A percentile compares a stretch with the other conserved stretches of the same genome.
Conservation (phyloP, 2,888 invertebrate genomes). For the Cylindroiulus punctatus region DNA sequence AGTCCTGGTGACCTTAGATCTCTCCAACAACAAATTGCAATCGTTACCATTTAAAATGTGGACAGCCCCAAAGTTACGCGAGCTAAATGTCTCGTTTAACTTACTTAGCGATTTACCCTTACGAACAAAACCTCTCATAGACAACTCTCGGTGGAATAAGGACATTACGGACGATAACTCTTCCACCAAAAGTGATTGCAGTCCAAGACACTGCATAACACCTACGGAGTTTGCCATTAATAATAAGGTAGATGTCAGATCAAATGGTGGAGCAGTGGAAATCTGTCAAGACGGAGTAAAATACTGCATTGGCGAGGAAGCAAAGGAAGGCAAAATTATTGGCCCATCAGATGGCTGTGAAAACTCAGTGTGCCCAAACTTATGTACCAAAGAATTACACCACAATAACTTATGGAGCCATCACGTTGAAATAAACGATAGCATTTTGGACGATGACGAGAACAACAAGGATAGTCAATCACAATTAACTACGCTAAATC, state of each 20-base stretch:
- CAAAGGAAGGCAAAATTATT: slow-evolving; percentile 55
- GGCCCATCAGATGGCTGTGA: slow-evolving; percentile 58
- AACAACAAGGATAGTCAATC: slow-evolving; percentile 69
- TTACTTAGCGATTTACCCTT: slow-evolving; percentile 77
- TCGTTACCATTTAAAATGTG: slow-evolving; percentile 85
- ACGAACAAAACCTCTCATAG: slow-evolving; percentile 48
- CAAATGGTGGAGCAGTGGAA: slow-evolving; percentile 46
- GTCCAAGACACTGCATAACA: slow-evolving; percentile 28
- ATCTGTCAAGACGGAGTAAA: slow-evolving; percentile 52
- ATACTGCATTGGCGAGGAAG: slow-evolving; percentile 65
- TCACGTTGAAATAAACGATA: slow-evolving; percentile 59
- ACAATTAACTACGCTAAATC: slow-evolving; percentile 79
- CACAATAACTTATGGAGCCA: slow-evolving; percentile 76
- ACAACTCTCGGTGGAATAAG: neutral
- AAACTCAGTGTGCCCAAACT: slow-evolving; percentile 57
- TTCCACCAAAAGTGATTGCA: slow-evolving; percentile 45
- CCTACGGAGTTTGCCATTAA: neutral
- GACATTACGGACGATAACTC: slow-evolving; percentile 17
- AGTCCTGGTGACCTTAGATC: slow-evolving; percentile 81
- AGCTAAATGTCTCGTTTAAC: slow-evolving; percentile 90
- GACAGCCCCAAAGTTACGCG: slow-evolving; percentile 84
- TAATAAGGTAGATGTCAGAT: neutral
- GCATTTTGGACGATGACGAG: slow-evolving; percentile 60
- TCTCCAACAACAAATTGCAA: slow-evolving; percentile 93
- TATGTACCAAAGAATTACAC: slow-evolving; percentile 66